Base-by-base conservation (phyloP, 2,113 vertebrate genomes). In the Origma solitaria region DNA sequence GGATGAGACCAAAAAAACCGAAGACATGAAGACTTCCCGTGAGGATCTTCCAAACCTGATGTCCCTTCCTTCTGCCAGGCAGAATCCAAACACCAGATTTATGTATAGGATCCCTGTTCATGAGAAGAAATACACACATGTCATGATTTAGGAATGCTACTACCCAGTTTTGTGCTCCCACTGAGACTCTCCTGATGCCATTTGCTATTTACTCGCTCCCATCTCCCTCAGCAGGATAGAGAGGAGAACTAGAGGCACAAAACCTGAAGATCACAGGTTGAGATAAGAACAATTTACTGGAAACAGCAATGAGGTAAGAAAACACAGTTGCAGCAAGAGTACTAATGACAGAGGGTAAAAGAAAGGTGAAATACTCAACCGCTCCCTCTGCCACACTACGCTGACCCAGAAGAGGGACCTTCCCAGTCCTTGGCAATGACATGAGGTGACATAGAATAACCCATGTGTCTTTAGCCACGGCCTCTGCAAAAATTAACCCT, bases 1-100 rank as follows among this genome's bases (percentile, higher is more conserved):
- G 15, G 21, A 54, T 75, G 61, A 1, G 1, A 40, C 2, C 0
- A 31, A 35, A 47, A 69, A 79, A 1, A 3, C 5, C 4, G 2
- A 81, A 90, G 22, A 68, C 6, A 19, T 2, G 3, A 82, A 49
- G 30, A 76, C 11, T 51, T 88, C 13, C 19, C 35, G 7, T 31
- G 7, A 76, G 33, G 27, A 64, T 60, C n/a, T 76, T 33, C 15
- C 57, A 76, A 92, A 64, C 13, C 15, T 51, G 40, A 85, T 24
- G 13, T 68, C 19, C 33, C 13, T 95, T 76, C 30, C 22, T 65
- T 90, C 86, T 76, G 10, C 37, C 31, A 71, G 23, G 25, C 6
- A 66, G 47, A 86, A 79, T 71, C 44, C 25, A 79, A 75, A 62
- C 17, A 66, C 10, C 22, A 31, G n/a, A 56, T 58, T 58, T 68